Conservation (phyloP, 2,113 vertebrate genomes). For the Colaptes auratus region DNA sequence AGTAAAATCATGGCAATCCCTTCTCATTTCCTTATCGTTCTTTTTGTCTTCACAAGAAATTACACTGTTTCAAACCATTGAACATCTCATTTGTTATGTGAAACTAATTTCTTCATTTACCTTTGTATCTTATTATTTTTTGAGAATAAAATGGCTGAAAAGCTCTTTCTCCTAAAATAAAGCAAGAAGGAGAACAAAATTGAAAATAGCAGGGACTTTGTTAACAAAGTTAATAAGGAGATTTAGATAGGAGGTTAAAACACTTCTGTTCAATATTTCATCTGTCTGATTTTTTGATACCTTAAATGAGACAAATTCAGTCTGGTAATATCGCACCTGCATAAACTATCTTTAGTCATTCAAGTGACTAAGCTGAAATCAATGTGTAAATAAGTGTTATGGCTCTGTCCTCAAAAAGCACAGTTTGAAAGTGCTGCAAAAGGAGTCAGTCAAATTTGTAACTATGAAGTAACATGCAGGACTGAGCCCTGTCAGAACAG, state of each 20-base stretch:
- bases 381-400: slow-evolving; percentile 11
- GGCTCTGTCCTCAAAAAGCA: neutral
- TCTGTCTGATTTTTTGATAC: neutral
- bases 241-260: neutral
- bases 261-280: neutral
- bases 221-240: neutral
- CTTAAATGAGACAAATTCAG: neutral
- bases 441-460: neutral
- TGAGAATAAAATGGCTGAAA: neutral
- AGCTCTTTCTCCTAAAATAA: neutral
- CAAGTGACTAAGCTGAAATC: neutral
- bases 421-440: neutral
- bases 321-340: neutral
- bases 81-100: neutral
- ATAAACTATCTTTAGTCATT: neutral
- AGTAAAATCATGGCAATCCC: neutral
- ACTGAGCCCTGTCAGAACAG: neutral
- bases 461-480: neutral
- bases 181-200: neutral
- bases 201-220: neutral
- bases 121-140: neutral
- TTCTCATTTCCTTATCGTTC: neutral
- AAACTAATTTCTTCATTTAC: slow-evolving; percentile 1
- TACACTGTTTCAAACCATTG: neutral
- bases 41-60: neutral